A percentile compares a stretch with the other conserved stretches of the same genome.
Evolutionary conservation across 2,797 vertebrate genomes (phyloP).

Genomic region (Gallirallus australis): DNA sequence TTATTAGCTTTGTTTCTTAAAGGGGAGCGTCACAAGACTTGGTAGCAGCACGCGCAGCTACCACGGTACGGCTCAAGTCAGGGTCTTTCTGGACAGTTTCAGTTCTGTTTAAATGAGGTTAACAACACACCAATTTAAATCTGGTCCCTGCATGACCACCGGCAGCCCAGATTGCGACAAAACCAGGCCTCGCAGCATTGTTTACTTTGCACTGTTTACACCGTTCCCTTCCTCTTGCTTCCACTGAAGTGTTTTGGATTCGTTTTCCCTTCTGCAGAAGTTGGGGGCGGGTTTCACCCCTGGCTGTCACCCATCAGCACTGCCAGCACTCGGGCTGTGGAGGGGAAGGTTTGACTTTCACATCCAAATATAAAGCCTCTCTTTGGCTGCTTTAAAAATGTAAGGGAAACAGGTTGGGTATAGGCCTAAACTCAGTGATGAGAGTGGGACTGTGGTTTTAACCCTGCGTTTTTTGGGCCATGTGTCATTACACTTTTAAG

Average conservation of each 20-base stretch:
- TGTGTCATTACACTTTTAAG: background rate
- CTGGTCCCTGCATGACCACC: background rate
- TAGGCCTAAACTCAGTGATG: background rate
- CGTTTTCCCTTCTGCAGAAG: constrained; percentile 10
- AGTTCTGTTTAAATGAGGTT: background rate
- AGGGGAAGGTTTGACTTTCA: background rate
- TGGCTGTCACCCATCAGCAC: background rate
- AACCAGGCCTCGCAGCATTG: background rate
- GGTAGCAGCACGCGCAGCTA: background rate
- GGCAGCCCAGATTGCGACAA: background rate
- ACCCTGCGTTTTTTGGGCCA: background rate
- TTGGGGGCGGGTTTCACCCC: background rate
- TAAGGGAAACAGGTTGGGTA: background rate
- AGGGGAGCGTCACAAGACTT: background rate
- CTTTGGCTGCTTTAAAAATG: background rate
- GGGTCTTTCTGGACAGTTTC: background rate
- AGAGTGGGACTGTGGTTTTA: background rate
- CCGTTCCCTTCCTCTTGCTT: background rate
- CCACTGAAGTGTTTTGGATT: background rate
- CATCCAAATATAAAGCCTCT: background rate
- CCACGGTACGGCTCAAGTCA: background rate
- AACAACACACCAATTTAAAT: background rate
- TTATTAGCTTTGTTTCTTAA: background rate
- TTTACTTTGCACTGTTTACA: background rate
- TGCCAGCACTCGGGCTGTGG: rapidly evolving